These are phyloP conservation scores for Apodemia hepburni DNA, from an alignment of 2,888 invertebrate species.

Conservation along the genomic window DNA sequence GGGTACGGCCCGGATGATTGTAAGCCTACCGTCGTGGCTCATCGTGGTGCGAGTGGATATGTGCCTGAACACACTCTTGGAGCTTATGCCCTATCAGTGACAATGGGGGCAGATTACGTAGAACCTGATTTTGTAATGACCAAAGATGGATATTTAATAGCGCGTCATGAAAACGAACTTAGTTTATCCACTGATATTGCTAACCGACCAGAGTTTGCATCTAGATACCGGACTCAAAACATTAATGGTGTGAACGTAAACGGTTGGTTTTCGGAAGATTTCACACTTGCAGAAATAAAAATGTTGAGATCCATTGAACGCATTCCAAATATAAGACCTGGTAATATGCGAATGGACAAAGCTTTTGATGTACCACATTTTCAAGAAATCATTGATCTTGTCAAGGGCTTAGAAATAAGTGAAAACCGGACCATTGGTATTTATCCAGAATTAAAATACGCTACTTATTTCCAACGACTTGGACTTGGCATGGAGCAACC, in stretches of 20 bases:
- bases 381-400: slow-evolving; percentile 64
- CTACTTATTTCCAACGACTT: slow-evolving; percentile 51
- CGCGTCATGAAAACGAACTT: slow-evolving; percentile 65
- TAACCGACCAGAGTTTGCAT: slow-evolving; percentile 49
- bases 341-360: slow-evolving; percentile 58
- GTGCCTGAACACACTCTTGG: slow-evolving; percentile 69
- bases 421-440: slow-evolving; percentile 57
- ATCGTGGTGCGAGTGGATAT: slow-evolving; percentile 68
- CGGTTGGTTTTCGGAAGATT: slow-evolving; percentile 71
- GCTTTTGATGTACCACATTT: slow-evolving; percentile 57
- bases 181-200: slow-evolving; percentile 56
- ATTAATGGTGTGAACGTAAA: slow-evolving; percentile 47
- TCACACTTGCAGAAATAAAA: slow-evolving; percentile 64
- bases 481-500: slow-evolving; percentile 56
- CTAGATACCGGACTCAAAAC: slow-evolving; percentile 48
- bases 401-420: slow-evolving; percentile 53
- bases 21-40: slow-evolving; percentile 53
- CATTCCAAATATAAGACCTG: slow-evolving; percentile 54
- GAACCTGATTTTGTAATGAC: slow-evolving; percentile 71
- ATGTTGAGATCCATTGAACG: slow-evolving; percentile 56
- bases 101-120: slow-evolving; percentile 66
- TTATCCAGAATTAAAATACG: slow-evolving; percentile 67
- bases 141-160: slow-evolving; percentile 55
- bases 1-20: slow-evolving; percentile 41
- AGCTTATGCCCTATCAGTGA: slow-evolving; percentile 62